Evolutionary conservation across 2,113 vertebrate genomes (phyloP).

Genomic region (Nesogale talazaci): DNA sequence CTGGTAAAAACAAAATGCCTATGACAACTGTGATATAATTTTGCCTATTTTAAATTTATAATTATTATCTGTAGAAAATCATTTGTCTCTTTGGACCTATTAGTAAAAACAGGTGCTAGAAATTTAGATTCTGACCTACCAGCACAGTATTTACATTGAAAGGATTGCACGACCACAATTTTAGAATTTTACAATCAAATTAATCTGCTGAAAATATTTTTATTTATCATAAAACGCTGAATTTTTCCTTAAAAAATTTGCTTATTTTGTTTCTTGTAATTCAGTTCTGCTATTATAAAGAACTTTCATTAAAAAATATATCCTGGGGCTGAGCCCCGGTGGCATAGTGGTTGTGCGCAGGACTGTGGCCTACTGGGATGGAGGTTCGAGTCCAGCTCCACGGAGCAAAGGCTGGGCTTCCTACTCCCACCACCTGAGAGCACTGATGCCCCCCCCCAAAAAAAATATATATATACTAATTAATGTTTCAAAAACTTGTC

Average conservation of each 20-base stretch:
- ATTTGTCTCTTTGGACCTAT: background rate
- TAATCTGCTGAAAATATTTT: background rate
- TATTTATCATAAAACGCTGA: background rate
- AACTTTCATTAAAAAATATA: background rate
- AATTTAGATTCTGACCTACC: background rate
- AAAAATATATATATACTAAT: background rate
- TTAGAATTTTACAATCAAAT: background rate
- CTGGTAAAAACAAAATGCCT: background rate
- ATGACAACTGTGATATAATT: background rate
- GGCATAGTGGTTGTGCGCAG: too few species aligned
- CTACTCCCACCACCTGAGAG: too few species aligned
- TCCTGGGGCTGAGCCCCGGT: too few species aligned
- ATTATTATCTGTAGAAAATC: conserved; percentile 30
- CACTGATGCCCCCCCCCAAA: too few species aligned
- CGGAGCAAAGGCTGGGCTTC: too few species aligned
- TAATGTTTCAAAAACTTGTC: background rate
- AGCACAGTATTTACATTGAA: background rate
- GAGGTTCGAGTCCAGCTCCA: too few species aligned
- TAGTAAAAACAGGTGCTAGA: conserved; percentile 8
- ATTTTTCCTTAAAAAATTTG: background rate
- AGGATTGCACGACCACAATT: background rate
- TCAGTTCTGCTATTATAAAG: background rate
- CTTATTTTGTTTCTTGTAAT: background rate
- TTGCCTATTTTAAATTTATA: background rate
- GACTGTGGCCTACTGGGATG: too few species aligned